Evolutionary conservation across 2,113 vertebrate species (phyloP), one percentile per base, ranked within the genome.

Genomic region (Progne subis): DNA sequence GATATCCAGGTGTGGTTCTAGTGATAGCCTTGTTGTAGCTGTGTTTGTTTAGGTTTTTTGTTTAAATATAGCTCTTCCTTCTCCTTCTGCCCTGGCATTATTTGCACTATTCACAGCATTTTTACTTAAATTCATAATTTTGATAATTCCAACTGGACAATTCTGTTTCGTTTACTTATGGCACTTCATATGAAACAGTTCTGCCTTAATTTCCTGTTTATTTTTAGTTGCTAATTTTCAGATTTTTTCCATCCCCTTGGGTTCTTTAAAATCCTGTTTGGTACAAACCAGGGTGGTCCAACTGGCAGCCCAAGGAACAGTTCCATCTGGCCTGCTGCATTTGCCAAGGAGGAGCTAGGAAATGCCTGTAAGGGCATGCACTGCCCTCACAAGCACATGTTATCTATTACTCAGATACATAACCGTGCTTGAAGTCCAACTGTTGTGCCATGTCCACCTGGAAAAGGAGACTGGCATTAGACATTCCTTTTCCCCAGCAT

Each of bases 171-270:
- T 88, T 65, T 92, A 81, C 56, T 93, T 92, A 92, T 19, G 61
- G 77, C 37, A 86, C 44, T 97, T 93, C 76, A 64, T 90, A 64
- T 83, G 82, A 93, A 93, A 83, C 75, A 74, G 86, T 92, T 94
- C 86, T 96, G 90, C 79, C 72, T 96, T 95, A 76, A 86, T 96
- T 96, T 97, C 93, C 94, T 96, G 95, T 93, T 96, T 96, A 93
- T 96, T 96, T 97, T 97, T 95, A 93, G 93, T 93, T 95, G 93
- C 88, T 95, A 93, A 83, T 96, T 97, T 96, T 95, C 92, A 93
- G 95, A 93, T 88, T 52, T 95, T 96, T 96, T 95, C 87, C 92
- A 94, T 96, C 68, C 79, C 82, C 93, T 63, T 94, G 94, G 86
- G 80, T 96, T 96, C 96, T 94, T 82, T 18, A 43, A 93, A 93